A percentile compares a stretch with the other conserved stretches of the same genome.
These are phyloP conservation scores for Gerris lacustris DNA, from an alignment of 2,888 invertebrate species.

Conservation along the genomic window DNA sequence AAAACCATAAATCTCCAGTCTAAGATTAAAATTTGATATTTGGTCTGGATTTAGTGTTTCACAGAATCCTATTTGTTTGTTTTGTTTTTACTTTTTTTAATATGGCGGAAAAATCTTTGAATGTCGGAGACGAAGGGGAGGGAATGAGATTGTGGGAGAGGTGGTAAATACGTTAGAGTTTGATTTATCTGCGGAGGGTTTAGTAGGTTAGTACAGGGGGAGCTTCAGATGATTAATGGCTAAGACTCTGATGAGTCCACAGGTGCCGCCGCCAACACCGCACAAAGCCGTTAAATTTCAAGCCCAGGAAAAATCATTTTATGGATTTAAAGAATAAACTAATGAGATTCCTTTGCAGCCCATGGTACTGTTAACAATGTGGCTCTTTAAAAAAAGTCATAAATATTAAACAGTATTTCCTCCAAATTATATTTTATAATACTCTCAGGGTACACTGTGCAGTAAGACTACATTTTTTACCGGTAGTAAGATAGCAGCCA, in stretches of 20 bases:
- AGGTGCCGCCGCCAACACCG: neutral
- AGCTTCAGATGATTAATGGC: neutral
- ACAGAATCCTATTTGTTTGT: no score
- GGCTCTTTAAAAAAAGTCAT: no score
- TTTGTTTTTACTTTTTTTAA: no score
- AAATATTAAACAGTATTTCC: no score
- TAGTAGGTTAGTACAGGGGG: neutral
- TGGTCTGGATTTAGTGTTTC: no score
- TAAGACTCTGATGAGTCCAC: neutral
- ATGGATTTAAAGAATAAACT: neutral
- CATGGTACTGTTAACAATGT: no score
- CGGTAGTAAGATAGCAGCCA: no score
- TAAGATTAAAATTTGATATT: no score
- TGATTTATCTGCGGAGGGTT: neutral
- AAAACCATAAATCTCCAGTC: no score
- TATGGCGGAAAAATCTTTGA: neutral
- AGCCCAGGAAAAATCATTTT: neutral
- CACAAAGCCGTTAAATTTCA: neutral
- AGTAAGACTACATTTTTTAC: no score
- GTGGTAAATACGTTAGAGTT: neutral
- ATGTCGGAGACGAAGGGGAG: neutral
- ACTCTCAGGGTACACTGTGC: no score
- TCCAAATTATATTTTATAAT: no score
- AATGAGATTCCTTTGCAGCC: neutral
- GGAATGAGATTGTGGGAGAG: neutral